Base-by-base conservation (phyloP, 2,113 vertebrate genomes). In the Caretta caretta region DNA sequence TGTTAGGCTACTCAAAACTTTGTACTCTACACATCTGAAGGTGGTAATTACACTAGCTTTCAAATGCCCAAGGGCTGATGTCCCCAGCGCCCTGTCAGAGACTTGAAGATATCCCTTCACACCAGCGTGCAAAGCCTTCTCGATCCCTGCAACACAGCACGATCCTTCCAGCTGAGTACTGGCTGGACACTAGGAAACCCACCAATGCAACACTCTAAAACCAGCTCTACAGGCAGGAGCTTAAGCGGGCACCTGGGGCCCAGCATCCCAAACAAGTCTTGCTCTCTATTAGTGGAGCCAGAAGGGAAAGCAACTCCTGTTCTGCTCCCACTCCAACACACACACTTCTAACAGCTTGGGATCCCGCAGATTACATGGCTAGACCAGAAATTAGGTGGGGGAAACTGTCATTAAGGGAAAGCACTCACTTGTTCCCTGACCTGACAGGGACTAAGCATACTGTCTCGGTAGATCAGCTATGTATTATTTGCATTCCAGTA, bases 171-270 rank as follows among this genome's bases (percentile, higher is more conserved):
- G 24, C 8, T 4, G 75, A 46, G 22, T 8, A 46, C 10, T 24
- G 13, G 20, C 42, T 38, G 22, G 8, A 75, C 38, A n/a, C 17
- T 69, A 20, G 62, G 35, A 35, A 69, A 69, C 62, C 29, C 51
- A 29, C 5, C 3, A 13, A 19, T 19, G 10, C 10, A 35, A 20
- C 19, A 12, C 56, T 46, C 0, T 59, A 2, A 31, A 54, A 27
- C 2, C 0, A 22, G 50, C 22, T n/a, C 0, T 1, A 56, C 62
- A 50, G 10, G 12, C 42, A 7, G 14, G n/a, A 72, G 62, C 7
- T n/a, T 19, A 17, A 82, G 20, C 13, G 1, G 35, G 19, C 2
- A 1, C 57, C 57, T 10, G 56, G 48, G 56, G 56, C n/a, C 42
- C 27, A 6, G 62, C 62, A 49, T 6, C 50, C 38, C 1, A 1